Base-by-base conservation (phyloP, 2,113 vertebrate species). In the Amphiprion ocellaris region DNA sequence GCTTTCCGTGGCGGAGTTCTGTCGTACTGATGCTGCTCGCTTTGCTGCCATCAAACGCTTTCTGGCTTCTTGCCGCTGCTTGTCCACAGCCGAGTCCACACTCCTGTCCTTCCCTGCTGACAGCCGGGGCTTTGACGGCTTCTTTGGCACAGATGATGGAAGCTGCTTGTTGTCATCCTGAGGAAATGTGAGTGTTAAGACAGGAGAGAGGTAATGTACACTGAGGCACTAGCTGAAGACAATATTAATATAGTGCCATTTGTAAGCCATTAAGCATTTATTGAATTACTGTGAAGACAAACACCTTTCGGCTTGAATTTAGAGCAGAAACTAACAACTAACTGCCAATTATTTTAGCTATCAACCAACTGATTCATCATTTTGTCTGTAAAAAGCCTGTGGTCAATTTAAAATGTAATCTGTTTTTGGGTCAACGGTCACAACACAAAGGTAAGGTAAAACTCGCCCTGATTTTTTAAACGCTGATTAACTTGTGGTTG, bases 1-100 rank as follows among this genome's bases (percentile, higher is more conserved):
- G 0, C 98, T 99, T 93, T 99, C 98, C 0, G 98, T 99, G 88
- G 98, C 98, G 0, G 98, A 99, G 94, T 99, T 99, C 94, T 99
- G 98, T 75, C 98, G 95, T 81, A 98, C 97, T 0, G 98, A 99
- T 0, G 97, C 98, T 0, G 98, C 98, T 0, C 97, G 95, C 89
- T 99, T 99, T 68, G 97, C 98, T 0, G 98, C 98, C 97, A 99
- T 97, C 61, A 99, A 95, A 55, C 98, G 94, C 82, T 99, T 99
- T 72, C 98, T 96, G 55, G 97, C 98, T 87, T 99, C 98, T 94
- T 99, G 98, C 44, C 98, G 95, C 92, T 99, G 98, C 91, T 97
- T 99, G 95, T 99, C 97, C 2, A 95, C 95, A 0, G 95, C 94
- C 0, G 96, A 92, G 53, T 98, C 97, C 0, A 96, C 94, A 63